Conservation (phyloP, 1,140 invertebrate species). For the Papilio machaon region DNA sequence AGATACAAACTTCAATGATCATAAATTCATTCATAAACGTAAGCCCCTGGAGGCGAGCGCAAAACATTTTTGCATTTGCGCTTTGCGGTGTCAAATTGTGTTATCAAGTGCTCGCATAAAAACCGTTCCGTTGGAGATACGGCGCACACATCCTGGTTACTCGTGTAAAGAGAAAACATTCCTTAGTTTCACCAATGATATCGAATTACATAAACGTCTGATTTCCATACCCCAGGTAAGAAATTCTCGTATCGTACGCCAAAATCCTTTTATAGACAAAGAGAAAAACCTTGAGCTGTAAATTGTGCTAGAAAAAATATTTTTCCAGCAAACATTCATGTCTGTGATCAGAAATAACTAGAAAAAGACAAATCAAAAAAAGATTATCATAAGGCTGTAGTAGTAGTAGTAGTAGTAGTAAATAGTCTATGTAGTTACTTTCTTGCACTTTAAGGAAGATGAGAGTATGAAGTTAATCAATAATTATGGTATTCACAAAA, state of each 20-base stretch:
- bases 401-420: too few species aligned
- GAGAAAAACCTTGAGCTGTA: too few species aligned
- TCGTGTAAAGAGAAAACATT: constrained; percentile 19
- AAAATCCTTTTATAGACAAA: too few species aligned
- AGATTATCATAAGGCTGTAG: too few species aligned
- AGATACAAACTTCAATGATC: constrained; percentile 29
- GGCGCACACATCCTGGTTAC: not conserved
- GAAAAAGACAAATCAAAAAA: too few species aligned
- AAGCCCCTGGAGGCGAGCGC: not conserved
- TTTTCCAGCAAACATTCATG: too few species aligned
- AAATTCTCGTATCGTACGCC: not conserved
- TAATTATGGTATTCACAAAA: too few species aligned
- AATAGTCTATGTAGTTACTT: too few species aligned
- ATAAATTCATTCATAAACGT: constrained; percentile 29
- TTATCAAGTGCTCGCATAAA: constrained; percentile 31
- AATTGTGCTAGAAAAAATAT: too few species aligned
- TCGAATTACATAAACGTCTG: not conserved
- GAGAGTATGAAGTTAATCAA: too few species aligned
- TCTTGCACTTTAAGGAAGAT: too few species aligned
- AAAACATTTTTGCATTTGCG: constrained; percentile 36
- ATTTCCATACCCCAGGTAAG: not conserved
- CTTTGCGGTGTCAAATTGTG: constrained; percentile 31
- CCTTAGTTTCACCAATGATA: not conserved
- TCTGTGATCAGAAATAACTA: too few species aligned
- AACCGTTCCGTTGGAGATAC: constrained; percentile 28